Percentiles rank a stretch among this genome's conserved stretches.
Conservation (phyloP, 2,797 vertebrate genomes). For the Sarcophilus harrisii region DNA sequence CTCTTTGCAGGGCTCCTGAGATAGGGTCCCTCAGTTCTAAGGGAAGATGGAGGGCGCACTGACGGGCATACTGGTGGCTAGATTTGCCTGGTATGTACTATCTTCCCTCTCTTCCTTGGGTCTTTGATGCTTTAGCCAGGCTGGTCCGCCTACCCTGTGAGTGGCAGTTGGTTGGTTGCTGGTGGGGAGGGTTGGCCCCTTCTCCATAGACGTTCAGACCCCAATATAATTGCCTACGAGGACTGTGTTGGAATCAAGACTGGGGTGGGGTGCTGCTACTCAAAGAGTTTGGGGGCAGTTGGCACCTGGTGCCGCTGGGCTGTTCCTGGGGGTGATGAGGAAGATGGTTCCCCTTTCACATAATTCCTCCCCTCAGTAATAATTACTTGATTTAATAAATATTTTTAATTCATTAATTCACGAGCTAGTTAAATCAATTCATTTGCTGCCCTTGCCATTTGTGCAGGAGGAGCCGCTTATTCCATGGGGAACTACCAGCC, state of each 20-base stretch:
- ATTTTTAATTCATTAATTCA: neutral
- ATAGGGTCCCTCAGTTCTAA: neutral
- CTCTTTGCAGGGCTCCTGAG: neutral
- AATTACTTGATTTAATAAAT: neutral
- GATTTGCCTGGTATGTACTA: neutral
- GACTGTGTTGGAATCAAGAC: neutral
- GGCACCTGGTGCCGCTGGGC: neutral
- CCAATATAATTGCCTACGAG: neutral
- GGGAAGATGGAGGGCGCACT: neutral
- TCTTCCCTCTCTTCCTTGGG: neutral
- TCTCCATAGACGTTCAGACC: neutral
- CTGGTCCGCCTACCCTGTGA: neutral
- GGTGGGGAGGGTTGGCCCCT: neutral
- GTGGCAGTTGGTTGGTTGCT: neutral
- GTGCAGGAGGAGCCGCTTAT: neutral
- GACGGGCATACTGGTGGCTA: neutral
- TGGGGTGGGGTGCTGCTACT: neutral
- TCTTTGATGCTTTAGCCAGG: neutral
- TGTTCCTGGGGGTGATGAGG: neutral
- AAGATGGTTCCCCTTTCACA: neutral
- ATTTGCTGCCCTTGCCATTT: neutral
- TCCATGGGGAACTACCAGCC: neutral
- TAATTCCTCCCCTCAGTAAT: neutral
- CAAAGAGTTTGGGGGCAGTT: neutral
- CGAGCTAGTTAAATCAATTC: neutral